phyloP scores from a whole-genome alignment of 1,140 invertebrate genomes.

The Mercenaria mercenaria region DNA sequence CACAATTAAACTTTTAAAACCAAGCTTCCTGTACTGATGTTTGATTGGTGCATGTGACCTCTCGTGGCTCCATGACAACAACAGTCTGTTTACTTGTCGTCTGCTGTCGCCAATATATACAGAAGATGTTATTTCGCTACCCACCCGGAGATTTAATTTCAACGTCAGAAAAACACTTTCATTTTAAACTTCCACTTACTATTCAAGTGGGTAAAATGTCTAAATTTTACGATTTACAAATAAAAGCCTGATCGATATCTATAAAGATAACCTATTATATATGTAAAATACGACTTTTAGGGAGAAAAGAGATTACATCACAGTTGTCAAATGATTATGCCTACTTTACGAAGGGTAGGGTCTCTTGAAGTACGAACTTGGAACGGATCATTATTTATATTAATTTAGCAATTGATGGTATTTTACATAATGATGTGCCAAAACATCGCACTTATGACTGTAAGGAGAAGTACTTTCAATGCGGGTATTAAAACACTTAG shows the following conservation, averaged over 20 bases:
- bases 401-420: too few species aligned
- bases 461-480: too few species aligned
- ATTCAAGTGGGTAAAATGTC: constrained; percentile 4
- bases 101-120: constrained; percentile 15
- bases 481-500: too few species aligned
- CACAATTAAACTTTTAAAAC: not conserved
- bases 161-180: not conserved
- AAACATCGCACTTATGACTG: too few species aligned
- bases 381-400: too few species aligned
- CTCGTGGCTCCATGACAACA: constrained; percentile 14
- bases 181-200: constrained; percentile 29
- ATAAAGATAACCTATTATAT: not conserved
- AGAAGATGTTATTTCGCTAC: constrained; percentile 23
- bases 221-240: constrained; percentile 28
- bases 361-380: too few species aligned
- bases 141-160: constrained; percentile 34
- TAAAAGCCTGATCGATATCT: not conserved
- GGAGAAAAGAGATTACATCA: not conserved
- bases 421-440: too few species aligned
- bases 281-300: not conserved
- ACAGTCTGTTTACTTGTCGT: constrained; percentile 9
- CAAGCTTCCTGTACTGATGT: not conserved
- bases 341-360: not conserved
- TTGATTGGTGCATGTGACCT: constrained; percentile 7
- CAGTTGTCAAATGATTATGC: not conserved